Conservation (phyloP, 2,888 invertebrate genomes). For the Pyrocoelia pectoralis region DNA sequence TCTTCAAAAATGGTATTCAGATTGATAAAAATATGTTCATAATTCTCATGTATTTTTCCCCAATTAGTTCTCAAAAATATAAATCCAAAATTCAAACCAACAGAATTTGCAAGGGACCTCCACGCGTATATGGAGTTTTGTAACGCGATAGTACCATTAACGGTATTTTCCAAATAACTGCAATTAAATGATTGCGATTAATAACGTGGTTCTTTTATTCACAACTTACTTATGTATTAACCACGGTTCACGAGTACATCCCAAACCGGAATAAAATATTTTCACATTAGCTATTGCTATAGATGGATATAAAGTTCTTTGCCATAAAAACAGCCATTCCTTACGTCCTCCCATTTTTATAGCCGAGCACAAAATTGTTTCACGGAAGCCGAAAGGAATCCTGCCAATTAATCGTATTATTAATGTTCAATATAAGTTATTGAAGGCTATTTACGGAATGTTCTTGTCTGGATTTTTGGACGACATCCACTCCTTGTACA, state of each 20-base stretch:
- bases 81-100: slow-evolving; percentile 54
- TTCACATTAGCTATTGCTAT: slow-evolving; percentile 65
- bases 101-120: slow-evolving; percentile 54
- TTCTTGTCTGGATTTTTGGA: slow-evolving; percentile 49
- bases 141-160: slow-evolving; percentile 51
- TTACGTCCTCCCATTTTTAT: slow-evolving; percentile 69
- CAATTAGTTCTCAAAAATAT: slow-evolving; percentile 55
- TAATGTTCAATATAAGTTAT: not conserved
- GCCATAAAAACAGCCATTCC: slow-evolving; percentile 78
- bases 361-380: slow-evolving; percentile 69
- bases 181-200: not conserved
- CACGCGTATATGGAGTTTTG: slow-evolving; percentile 55
- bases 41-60: slow-evolving; percentile 52
- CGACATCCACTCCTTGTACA: slow-evolving; percentile 58
- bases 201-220: not conserved
- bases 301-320: slow-evolving; percentile 66
- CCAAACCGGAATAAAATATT: slow-evolving; percentile 61
- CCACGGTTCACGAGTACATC: slow-evolving; percentile 64
- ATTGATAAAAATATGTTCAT: slow-evolving; percentile 52
- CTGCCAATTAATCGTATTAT: slow-evolving; percentile 55
- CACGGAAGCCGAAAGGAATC: slow-evolving; percentile 62
- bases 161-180: slow-evolving; percentile 54
- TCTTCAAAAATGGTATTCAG: slow-evolving; percentile 54
- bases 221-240: slow-evolving; percentile 61
- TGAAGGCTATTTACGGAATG: slow-evolving; percentile 51